These are phyloP conservation scores for Lysandra bellargus DNA, from an alignment of 2,888 invertebrate genomes.

Conservation along the genomic window DNA sequence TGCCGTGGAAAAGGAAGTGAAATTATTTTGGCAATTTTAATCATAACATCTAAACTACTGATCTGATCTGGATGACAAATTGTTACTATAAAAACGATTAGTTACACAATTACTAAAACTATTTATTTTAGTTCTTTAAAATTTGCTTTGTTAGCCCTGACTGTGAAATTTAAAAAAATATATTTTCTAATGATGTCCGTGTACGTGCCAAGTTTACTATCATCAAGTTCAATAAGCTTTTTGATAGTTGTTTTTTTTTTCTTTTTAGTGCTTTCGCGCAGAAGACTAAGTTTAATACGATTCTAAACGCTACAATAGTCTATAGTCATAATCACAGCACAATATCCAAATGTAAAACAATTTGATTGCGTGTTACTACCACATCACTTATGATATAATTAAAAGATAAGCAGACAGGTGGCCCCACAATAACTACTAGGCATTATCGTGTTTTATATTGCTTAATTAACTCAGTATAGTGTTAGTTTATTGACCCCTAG, in stretches of 20 bases:
- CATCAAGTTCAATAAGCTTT: no score
- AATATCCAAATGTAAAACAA: not conserved
- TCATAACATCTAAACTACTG: not conserved
- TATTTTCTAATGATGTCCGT: no score
- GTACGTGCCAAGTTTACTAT: no score
- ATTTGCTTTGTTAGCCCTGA: no score
- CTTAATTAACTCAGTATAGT: constrained; percentile 22
- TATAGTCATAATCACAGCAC: not conserved
- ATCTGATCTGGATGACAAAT: no score
- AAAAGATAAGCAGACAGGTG: constrained; percentile 28
- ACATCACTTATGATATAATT: constrained; percentile 18
- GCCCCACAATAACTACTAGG: not conserved
- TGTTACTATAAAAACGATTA: no score
- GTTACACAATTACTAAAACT: no score
- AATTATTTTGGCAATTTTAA: not conserved
- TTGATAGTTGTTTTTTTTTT: no score
- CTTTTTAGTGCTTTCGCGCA: no score
- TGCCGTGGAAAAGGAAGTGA: not conserved
- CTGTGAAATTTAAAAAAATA: no score
- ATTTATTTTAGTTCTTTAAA: no score
- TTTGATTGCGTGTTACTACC: not conserved
- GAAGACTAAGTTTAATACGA: not conserved
- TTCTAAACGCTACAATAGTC: not conserved
- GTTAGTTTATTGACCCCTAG: constrained; percentile 4
- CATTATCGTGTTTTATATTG: constrained; percentile 27